Base-by-base conservation (phyloP, 2,113 vertebrate species). In the Piprites chloris region DNA sequence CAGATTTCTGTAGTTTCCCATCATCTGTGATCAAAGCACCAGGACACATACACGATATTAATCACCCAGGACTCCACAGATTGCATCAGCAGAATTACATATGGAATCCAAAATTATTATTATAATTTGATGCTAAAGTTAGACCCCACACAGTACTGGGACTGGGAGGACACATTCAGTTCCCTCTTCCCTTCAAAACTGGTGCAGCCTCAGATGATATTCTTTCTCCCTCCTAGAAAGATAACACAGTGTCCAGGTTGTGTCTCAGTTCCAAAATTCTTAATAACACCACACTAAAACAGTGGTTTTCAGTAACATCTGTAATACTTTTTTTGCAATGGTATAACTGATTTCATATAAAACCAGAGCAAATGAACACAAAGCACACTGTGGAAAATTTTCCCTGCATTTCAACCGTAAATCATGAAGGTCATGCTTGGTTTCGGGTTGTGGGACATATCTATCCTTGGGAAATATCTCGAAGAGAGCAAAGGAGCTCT, bases 11-110 rank as follows among this genome's bases (percentile, higher is more conserved):
- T 22, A 91, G 67, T 32, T 58, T 86, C 85, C 85, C 37, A 74
- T 96, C 85, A 90, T 85, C 92, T 96, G 95, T 77, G 85, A 96
- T 83, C 2, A 30, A 82, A 93, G 63, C 72, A 95, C 21, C 32
- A 50, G 56, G 59, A 86, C 4, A 21, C 30, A 46, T 87, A 73
- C 19, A 23, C 93, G 49, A 71, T 63, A 95, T 50, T 97, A 95
- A 96, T 88, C 88, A 90, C 33, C 56, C 75, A 90, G 50, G 86
- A 94, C 87, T 94, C 82, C 79, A 77, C 91, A 90, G 82, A 96
- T 10, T 89, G 63, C 65, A 84, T 91, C 69, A 96, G 65, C 41
- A 93, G 62, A 93, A 96, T 37, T 94, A 33, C 87, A 93, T 83
- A 79, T 47, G 67, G 87, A 90, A 87, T 59, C 61, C 33, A 68